Evolutionary conservation across 2,888 invertebrate species (phyloP).

Genomic region (Lumbricus terrestris): DNA sequence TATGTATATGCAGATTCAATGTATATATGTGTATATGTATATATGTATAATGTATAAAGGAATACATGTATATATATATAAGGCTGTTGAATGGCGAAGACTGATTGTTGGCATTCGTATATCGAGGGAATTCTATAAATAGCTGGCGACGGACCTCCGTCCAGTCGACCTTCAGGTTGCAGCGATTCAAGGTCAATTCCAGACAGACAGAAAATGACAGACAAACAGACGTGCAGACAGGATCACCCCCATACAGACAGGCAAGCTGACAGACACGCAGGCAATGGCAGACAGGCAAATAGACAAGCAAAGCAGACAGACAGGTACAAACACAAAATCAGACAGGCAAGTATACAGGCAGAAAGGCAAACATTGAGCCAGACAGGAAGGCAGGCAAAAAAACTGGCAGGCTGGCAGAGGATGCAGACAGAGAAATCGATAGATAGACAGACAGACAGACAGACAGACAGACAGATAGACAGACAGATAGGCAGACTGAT

Average conservation of each 20-base stretch:
- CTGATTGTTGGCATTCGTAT: not conserved
- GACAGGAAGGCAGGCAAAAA: no score
- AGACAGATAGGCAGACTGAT: no score
- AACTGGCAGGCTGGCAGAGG: no score
- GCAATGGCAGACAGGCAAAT: not conserved
- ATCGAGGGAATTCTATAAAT: not conserved
- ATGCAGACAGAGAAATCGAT: no score
- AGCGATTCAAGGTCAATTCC: not conserved
- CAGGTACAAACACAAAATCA: not conserved
- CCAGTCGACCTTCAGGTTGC: not conserved
- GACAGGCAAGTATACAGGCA: not conserved
- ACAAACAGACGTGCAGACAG: not conserved
- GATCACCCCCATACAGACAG: no score
- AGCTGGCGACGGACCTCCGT: not conserved
- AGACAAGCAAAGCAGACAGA: not conserved
- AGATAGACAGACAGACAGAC: no score
- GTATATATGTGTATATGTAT: no score
- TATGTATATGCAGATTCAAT: no score
- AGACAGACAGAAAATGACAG: not conserved
- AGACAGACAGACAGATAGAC: no score
- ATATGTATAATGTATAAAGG: no score
- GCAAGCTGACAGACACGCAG: no score
- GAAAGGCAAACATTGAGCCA: not conserved
- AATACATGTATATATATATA: no score
- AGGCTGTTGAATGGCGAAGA: not conserved